Percentiles rank a stretch among this genome's conserved stretches.
Evolutionary conservation across 2,888 invertebrate species (phyloP).

Genomic region (Stenotaenia linearis): DNA sequence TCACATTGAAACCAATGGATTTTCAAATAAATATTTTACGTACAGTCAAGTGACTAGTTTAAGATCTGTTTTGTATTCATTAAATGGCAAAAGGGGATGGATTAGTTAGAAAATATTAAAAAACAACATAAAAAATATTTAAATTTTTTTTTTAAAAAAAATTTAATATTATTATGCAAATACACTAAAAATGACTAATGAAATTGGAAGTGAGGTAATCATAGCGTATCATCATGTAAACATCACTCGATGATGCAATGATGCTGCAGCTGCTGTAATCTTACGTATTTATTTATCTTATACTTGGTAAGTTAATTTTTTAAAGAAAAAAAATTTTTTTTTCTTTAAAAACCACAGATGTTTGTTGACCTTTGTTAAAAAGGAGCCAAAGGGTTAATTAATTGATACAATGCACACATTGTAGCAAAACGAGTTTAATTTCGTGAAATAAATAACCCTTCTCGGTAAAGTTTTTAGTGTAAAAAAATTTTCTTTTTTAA

Average conservation of each 20-base stretch:
- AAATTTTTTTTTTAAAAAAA: neutral
- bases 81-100: too few species aligned
- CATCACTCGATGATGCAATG: neutral
- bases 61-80: neutral
- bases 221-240: too few species aligned
- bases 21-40: neutral
- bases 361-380: neutral
- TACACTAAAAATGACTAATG: too few species aligned
- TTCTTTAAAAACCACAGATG: neutral
- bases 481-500: too few species aligned
- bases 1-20: neutral
- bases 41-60: neutral
- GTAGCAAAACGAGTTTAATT: neutral
- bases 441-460: neutral
- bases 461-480: too few species aligned
- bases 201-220: too few species aligned
- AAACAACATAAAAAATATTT: neutral
- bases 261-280: neutral
- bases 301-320: neutral
- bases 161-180: neutral
- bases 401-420: neutral
- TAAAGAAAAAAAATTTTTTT: neutral
- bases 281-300: neutral
- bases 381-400: neutral
- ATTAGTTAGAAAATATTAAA: neutral